Conservation (phyloP, 2,113 vertebrate genomes). For the Labrus mixtus region DNA sequence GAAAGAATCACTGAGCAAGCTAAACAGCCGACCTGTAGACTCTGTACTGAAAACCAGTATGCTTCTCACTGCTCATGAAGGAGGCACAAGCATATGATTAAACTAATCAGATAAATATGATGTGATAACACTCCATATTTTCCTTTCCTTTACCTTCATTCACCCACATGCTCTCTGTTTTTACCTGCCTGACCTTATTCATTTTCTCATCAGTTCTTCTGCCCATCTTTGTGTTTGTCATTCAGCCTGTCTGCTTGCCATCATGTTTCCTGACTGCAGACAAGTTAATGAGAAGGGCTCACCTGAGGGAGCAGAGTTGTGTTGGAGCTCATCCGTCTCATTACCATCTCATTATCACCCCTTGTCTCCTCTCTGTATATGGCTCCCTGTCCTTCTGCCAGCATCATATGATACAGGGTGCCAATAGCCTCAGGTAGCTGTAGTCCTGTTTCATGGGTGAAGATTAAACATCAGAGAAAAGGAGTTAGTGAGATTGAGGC, state of each 20-base stretch:
- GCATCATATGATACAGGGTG: constrained; percentile 27
- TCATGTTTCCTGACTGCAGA: constrained; percentile 45
- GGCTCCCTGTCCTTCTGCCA: constrained; percentile 15
- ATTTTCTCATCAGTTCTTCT: background rate
- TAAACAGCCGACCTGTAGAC: too few relatives aligned
- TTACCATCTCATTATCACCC: constrained; percentile 78
- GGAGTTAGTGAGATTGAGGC: background rate
- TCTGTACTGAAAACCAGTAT: too few relatives aligned
- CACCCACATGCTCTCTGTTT: background rate
- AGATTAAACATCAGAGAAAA: background rate
- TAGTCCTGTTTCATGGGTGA: background rate
- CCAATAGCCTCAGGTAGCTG: background rate
- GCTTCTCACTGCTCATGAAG: too few relatives aligned
- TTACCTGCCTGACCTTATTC: constrained; percentile 29
- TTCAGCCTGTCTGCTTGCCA: constrained; percentile 56
- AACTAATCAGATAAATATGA: background rate
- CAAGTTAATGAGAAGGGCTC: constrained; percentile 74
- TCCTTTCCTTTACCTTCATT: background rate
- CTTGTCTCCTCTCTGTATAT: constrained; percentile 45
- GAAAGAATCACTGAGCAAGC: too few relatives aligned
- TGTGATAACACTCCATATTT: background rate
- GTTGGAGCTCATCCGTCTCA: constrained; percentile 75
- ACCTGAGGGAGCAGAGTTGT: constrained; percentile 70
- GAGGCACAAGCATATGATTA: background rate
- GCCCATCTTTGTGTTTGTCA: constrained; percentile 42